Evolutionary conservation across 2,888 invertebrate species (phyloP).

Genomic region (Ochropleura plecta): DNA sequence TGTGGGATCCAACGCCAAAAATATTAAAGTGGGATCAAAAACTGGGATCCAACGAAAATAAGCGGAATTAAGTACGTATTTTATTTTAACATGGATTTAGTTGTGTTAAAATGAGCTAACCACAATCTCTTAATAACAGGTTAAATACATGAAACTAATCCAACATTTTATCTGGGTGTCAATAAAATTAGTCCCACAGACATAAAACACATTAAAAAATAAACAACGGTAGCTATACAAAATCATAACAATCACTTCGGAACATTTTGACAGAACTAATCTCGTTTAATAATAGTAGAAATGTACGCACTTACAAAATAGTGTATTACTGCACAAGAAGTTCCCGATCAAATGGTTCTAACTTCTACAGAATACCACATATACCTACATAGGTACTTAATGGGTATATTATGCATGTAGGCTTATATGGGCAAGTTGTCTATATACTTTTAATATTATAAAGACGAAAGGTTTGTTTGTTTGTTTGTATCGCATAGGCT

Average conservation of each 20-base stretch:
- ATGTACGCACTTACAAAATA: background rate
- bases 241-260: too few relatives aligned
- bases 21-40: too few relatives aligned
- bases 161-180: background rate
- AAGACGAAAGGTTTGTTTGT: too few relatives aligned
- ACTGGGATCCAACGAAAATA: too few relatives aligned
- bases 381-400: too few relatives aligned
- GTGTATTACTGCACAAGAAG: constrained; percentile 1
- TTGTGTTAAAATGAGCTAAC: background rate
- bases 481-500: too few relatives aligned
- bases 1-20: too few relatives aligned
- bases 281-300: background rate
- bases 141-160: background rate
- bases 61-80: too few relatives aligned
- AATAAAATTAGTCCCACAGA: background rate
- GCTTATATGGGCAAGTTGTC: background rate
- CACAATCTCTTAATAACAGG: background rate
- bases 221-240: background rate
- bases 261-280: background rate
- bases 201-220: background rate
- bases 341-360: background rate
- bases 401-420: background rate
- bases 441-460: too few relatives aligned
- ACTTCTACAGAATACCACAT: background rate
- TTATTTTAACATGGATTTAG: background rate